phyloP scores from a whole-genome alignment of 2,797 vertebrate species.

The Megaceryle alcyon region DNA sequence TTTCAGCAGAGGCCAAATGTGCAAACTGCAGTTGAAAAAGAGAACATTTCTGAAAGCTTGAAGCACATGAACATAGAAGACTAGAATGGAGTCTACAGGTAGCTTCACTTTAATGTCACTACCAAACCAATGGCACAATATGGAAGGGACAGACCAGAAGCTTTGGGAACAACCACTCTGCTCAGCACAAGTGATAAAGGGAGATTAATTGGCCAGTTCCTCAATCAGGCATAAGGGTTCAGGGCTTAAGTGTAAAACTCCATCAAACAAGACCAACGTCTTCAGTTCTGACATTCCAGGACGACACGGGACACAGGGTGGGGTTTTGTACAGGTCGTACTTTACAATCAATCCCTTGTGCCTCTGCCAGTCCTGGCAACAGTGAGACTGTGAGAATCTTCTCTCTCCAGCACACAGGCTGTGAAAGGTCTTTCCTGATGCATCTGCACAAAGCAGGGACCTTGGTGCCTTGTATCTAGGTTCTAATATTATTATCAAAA shows the following conservation, averaged over 20 bases:
- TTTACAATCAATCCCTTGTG: background rate
- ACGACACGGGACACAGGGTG: background rate
- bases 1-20: constrained; percentile 46
- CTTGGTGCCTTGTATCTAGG: background rate
- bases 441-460: constrained; percentile 48
- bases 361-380: background rate
- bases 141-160: background rate
- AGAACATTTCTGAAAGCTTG: constrained; percentile 6
- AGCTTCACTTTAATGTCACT: constrained; percentile 24
- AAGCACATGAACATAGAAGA: background rate
- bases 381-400: background rate
- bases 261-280: background rate
- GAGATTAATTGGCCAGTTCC: background rate
- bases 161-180: background rate
- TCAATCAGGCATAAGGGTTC: background rate
- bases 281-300: background rate
- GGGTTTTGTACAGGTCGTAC: background rate
- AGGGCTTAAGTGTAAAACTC: background rate
- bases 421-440: constrained; percentile 44
- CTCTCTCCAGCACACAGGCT: constrained; percentile 6
- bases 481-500: constrained; percentile 52
- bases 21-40: constrained; percentile 42
- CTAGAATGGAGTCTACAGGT: constrained; percentile 13
- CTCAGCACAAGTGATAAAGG: background rate
- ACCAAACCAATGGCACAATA: background rate